These are phyloP conservation scores for Zaprionus gabonicus DNA, from an alignment of 1,140 invertebrate genomes.

Conservation along the genomic window DNA sequence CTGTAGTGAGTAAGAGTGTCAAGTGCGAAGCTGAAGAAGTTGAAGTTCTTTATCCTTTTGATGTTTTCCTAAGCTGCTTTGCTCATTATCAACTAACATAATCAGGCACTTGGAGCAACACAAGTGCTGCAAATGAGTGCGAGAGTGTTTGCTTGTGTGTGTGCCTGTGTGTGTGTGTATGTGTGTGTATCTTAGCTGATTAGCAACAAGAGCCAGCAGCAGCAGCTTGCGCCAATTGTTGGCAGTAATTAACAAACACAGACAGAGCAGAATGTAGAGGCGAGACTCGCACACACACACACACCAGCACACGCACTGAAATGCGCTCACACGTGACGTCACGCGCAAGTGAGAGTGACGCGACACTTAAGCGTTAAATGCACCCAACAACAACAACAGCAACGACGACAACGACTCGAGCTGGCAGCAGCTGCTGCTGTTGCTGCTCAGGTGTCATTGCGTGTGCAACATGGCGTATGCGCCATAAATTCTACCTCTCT, in stretches of 20 bases:
- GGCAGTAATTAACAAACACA: constrained; percentile 71
- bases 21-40: neutral
- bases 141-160: constrained; percentile 2
- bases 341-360: constrained; percentile 76
- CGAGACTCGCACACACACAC: constrained; percentile 20
- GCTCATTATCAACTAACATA: constrained; percentile 79
- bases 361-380: constrained; percentile 77
- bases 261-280: constrained; percentile 3
- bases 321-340: constrained; percentile 67
- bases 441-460: constrained; percentile 64
- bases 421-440: neutral
- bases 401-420: constrained; percentile 22
- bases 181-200: constrained; percentile 39
- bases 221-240: constrained; percentile 60
- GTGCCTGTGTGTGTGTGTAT: constrained; percentile 34
- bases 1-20: neutral
- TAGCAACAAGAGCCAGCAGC: constrained; percentile 34
- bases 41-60: neutral
- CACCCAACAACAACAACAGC: constrained; percentile 45
- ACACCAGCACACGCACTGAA: neutral
- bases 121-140: constrained; percentile 24
- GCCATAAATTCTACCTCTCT: constrained; percentile 53
- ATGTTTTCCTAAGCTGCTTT: constrained; percentile 38
- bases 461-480: constrained; percentile 64
- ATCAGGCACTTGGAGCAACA: constrained; percentile 63